phyloP scores from a whole-genome alignment of 2,797 vertebrate species.

The Sebastes trivittatus region DNA sequence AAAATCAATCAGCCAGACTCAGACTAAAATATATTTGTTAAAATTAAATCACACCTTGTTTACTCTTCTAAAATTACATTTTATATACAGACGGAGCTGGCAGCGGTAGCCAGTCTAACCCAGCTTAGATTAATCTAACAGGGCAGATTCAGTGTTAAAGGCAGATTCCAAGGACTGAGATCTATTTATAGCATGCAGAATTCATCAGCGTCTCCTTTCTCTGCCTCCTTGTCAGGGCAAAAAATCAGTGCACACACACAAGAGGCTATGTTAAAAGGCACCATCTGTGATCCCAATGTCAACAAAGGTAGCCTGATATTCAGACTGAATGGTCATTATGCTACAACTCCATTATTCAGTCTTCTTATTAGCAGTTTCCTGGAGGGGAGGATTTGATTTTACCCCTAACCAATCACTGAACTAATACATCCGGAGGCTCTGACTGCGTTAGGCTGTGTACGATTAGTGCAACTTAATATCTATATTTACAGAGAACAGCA shows the following conservation, averaged over 20 bases:
- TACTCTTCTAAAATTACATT: slow-evolving; percentile 19
- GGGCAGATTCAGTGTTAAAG: slow-evolving; percentile 73
- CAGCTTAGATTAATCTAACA: slow-evolving; percentile 63
- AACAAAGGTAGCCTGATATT: slow-evolving; percentile 46
- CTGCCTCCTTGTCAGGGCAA: slow-evolving; percentile 38
- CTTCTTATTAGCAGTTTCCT: slow-evolving; percentile 31
- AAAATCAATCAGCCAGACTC: slow-evolving; percentile 39
- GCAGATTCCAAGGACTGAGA: slow-evolving; percentile 62
- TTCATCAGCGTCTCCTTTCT: slow-evolving; percentile 55
- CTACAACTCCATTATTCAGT: slow-evolving; percentile 18
- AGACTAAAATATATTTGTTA: slow-evolving; percentile 19
- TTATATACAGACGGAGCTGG: slow-evolving; percentile 11
- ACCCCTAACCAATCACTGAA: slow-evolving; percentile 8
- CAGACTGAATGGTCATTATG: slow-evolving; percentile 15
- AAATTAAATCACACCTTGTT: slow-evolving; percentile 27
- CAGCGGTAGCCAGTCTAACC: slow-evolving; percentile 31
- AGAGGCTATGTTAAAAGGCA: slow-evolving; percentile 51
- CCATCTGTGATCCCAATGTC: slow-evolving; percentile 47
- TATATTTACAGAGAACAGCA: background rate
- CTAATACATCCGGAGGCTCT: slow-evolving; percentile 9
- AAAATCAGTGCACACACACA: slow-evolving; percentile 63
- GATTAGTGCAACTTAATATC: background rate
- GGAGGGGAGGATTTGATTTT: slow-evolving; percentile 31
- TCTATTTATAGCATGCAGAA: slow-evolving; percentile 77
- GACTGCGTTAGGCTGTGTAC: background rate